Evolutionary conservation across 2,113 vertebrate species (phyloP).

Genomic region (Melanotaenia duboulayi): DNA sequence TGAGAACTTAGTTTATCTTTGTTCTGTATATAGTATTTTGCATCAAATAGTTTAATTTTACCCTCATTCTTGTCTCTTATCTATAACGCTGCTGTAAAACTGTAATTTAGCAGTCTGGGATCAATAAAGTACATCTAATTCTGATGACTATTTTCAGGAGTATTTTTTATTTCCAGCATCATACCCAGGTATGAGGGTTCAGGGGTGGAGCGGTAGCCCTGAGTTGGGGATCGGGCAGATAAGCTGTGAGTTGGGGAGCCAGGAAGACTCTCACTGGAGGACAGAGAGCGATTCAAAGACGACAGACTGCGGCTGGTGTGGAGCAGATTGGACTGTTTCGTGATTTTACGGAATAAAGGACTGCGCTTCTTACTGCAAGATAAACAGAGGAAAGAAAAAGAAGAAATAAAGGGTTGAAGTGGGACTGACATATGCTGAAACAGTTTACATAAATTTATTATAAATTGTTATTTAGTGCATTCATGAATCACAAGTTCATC

Average conservation of each 20-base stretch:
- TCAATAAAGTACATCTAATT: no score
- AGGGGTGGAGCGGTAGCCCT: constrained; percentile 89
- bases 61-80: no score
- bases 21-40: no score
- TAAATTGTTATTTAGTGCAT: no score
- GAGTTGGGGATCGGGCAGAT: constrained; percentile 90
- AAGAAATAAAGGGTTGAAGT: background rate
- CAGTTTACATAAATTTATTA: no score
- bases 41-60: no score
- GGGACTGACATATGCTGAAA: background rate
- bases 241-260: constrained; percentile 92
- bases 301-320: constrained; percentile 93
- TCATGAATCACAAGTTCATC: no score
- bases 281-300: constrained; percentile 90
- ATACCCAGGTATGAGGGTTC: constrained; percentile 88
- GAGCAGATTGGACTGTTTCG: constrained; percentile 92
- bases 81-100: no score
- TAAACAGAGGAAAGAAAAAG: background rate
- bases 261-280: constrained; percentile 93
- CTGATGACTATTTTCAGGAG: background rate
- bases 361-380: constrained; percentile 87
- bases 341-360: constrained; percentile 93
- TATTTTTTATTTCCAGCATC: constrained; percentile 7
- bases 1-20: no score
- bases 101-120: no score